These are phyloP conservation scores for Lytechinus pictus DNA, from an alignment of 35 echinoderm and acorn worm genomes.

Conservation along the genomic window DNA sequence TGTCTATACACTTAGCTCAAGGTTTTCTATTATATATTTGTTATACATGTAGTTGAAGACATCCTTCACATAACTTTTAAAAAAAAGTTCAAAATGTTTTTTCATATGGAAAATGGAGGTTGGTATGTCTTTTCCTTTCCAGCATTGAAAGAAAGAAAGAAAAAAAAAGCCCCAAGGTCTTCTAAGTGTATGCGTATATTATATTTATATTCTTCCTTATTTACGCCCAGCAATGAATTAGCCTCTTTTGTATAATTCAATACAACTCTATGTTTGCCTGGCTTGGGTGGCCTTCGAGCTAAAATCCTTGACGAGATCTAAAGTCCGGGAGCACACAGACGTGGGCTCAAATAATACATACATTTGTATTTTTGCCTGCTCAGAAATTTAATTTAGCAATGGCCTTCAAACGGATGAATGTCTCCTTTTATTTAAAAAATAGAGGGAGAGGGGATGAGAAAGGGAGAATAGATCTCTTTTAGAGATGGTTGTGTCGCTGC, in stretches of 20 bases:
- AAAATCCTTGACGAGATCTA: neutral
- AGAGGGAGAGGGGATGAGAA: neutral
- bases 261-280: slow-evolving; percentile 34
- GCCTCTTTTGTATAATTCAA: slow-evolving; percentile 53
- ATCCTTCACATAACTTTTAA: neutral
- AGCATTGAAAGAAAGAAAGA: neutral
- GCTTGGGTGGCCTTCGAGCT: neutral
- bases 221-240: neutral
- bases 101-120: neutral
- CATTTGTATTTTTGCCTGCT: slow-evolving; percentile 37
- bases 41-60: no score
- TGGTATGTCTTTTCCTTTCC: neutral
- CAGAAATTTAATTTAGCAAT: slow-evolving; percentile 51
- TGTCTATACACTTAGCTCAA: neutral
- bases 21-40: neutral
- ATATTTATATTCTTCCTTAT: slow-evolving; percentile 15
- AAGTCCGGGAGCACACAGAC: neutral
- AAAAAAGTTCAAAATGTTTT: neutral
- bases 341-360: slow-evolving; percentile 36
- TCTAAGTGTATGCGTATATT: neutral
- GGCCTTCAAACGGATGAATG: slow-evolving; percentile 29
- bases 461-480: neutral
- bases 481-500: neutral
- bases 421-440: slow-evolving; percentile 26
- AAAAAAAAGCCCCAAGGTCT: neutral